These are phyloP conservation scores for Urocitellus parryii DNA, from an alignment of 2,113 vertebrate species.

Conservation along the genomic window DNA sequence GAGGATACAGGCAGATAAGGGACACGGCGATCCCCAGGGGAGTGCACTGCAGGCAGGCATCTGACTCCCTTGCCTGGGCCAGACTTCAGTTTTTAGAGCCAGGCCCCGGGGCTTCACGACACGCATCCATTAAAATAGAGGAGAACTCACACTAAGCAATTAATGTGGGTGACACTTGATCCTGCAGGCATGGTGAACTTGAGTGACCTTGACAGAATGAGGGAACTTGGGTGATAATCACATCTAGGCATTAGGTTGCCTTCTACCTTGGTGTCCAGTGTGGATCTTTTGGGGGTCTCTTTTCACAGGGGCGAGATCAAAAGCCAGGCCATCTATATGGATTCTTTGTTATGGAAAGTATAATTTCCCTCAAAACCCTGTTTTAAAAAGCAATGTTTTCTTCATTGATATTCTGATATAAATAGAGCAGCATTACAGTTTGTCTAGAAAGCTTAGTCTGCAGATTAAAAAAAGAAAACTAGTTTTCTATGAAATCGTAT, in stretches of 20 bases:
- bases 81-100: slow-evolving; percentile 35
- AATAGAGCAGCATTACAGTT: neutral
- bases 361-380: neutral
- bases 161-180: slow-evolving; percentile 42
- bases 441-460: neutral
- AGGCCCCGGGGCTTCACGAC: neutral
- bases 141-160: neutral
- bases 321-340: neutral
- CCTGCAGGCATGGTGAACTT: neutral
- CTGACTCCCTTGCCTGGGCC: neutral
- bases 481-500: neutral
- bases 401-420: neutral
- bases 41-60: neutral
- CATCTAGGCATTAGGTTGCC: neutral
- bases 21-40: neutral
- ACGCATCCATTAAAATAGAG: slow-evolving; percentile 41
- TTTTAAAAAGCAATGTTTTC: slow-evolving; percentile 63
- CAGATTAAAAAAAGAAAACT: slow-evolving; percentile 11
- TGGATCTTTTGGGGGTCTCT: neutral
- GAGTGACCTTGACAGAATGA: slow-evolving; percentile 1
- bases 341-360: slow-evolving; percentile 26
- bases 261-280: neutral
- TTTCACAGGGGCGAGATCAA: neutral
- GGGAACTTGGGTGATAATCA: neutral
- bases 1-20: neutral